Conservation (phyloP, 2,797 vertebrate genomes). For the Phrynocephalus forsythii region DNA sequence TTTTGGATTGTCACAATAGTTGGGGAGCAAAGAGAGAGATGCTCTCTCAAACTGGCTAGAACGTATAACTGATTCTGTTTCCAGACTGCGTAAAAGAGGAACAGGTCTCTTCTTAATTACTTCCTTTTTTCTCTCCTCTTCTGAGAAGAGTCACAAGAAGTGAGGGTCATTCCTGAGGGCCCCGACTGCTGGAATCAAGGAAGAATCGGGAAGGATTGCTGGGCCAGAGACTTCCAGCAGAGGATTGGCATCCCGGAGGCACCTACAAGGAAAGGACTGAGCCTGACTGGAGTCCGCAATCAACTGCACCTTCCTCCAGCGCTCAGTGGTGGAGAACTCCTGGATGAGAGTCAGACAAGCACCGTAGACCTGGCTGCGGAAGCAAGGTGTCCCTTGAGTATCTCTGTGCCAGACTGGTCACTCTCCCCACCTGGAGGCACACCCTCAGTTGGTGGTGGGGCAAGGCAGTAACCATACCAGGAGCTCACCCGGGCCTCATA, state of each 20-base stretch:
- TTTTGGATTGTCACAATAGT: not conserved
- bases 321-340: conserved; percentile 23
- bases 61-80: not conserved
- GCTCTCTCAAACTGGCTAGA: not conserved
- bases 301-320: conserved; percentile 34
- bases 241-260: conserved; percentile 66
- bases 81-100: not conserved
- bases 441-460: not conserved
- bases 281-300: conserved; percentile 53
- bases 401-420: conserved; percentile 29
- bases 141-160: conserved; percentile 88
- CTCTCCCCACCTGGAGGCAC: not conserved
- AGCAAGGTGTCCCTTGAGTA: conserved; percentile 52
- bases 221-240: conserved; percentile 59
- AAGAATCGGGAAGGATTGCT: conserved; percentile 53
- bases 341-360: conserved; percentile 24
- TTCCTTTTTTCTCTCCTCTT: conserved; percentile 55
- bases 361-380: conserved; percentile 10
- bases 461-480: not conserved
- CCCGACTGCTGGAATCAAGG: conserved; percentile 4
- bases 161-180: conserved; percentile 93
- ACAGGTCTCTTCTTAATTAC: conserved; percentile 35
- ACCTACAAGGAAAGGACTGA: conserved; percentile 62
- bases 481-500: not conserved
- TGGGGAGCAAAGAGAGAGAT: not conserved